Evolutionary conservation across 1,140 invertebrate genomes (phyloP), one percentile per base, ranked within the genome.

Genomic region (Octopus sinensis): DNA sequence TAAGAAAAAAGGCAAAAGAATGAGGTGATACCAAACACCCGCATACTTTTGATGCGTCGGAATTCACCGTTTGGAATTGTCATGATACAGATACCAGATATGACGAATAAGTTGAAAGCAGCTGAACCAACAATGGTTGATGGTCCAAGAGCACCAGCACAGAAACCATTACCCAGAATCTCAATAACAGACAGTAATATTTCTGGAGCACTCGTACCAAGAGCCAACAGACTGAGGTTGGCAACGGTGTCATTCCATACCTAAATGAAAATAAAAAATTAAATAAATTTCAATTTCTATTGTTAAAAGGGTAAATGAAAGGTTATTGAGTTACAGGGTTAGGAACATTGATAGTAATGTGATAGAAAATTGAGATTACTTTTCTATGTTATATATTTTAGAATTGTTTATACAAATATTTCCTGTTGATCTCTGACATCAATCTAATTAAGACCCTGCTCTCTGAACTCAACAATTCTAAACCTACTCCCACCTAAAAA

Each of bases 41-140:
- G 93, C 52, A 93, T 90, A 23, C 89, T 85, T 17, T 90, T 89
- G 78, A 94, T 93, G 53, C 88, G 85, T 80, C 92, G 88, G 0
- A 87, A 89, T 86, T 93, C 92, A 9, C 89, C 89, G 5, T 86
- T 85, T 1, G 92, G 91, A 43, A 94, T 91, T 23, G 89, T 87
- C 6, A 93, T 83, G n/a, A 94, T 90, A 83, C 93, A 94, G 5
- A 94, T 89, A 12, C 90, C 93, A 3, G 90, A 92, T 81, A 94
- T 94, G 79, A 92, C 91, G 53, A 94, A 87, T 51, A 94, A 88
- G 86, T 94, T 94, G 87, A 93, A 94, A 77, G 93, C 93, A 17
- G 93, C 93, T 4, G 93, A 94, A 13, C 93, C 93, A n/a, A 94
- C 93, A 82, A 94, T 94, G 6, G 93, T 94, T 54, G 93, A 92